These are phyloP conservation scores for Xylocampa areola DNA, from an alignment of 2,888 invertebrate species.

Conservation along the genomic window DNA sequence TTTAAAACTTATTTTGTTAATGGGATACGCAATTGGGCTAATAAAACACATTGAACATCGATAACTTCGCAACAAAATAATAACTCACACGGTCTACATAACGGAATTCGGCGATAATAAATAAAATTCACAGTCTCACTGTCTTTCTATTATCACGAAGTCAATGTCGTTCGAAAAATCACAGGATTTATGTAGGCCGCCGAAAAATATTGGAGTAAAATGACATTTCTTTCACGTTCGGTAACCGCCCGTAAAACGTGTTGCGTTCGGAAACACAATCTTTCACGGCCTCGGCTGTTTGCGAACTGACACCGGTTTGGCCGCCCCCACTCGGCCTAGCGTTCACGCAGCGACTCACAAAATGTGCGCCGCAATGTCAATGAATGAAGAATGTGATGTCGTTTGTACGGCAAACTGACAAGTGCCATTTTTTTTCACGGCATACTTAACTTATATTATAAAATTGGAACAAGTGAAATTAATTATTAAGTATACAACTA, in stretches of 20 bases:
- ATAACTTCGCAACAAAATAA: conserved; percentile 43
- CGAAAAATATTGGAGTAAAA: conserved; percentile 60
- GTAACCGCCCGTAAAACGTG: conserved; percentile 54
- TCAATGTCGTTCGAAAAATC: conserved; percentile 35
- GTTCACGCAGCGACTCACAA: conserved; percentile 52
- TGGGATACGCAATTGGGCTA: conserved; percentile 36
- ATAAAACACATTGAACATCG: conserved; percentile 35
- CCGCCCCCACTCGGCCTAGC: conserved; percentile 59
- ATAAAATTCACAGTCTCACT: conserved; percentile 45
- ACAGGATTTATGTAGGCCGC: conserved; percentile 55
- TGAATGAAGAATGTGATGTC: conserved; percentile 66
- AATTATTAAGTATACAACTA: too few relatives aligned
- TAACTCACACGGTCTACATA: conserved; percentile 38
- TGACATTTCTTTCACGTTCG: conserved; percentile 78
- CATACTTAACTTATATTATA: conserved; percentile 22
- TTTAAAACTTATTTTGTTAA: conserved; percentile 40
- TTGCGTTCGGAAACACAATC: conserved; percentile 78
- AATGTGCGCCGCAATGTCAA: conserved; percentile 62
- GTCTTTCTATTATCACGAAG: conserved; percentile 26
- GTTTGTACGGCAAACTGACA: conserved; percentile 35
- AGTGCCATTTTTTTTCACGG: conserved; percentile 36
- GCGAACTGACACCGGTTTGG: conserved; percentile 74
- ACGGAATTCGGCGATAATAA: conserved; percentile 28
- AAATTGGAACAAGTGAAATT: too few relatives aligned
- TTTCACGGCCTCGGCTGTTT: conserved; percentile 75